A percentile compares a stretch with the other conserved stretches of the same genome.
Conservation (phyloP, 2,797 vertebrate genomes). For the Microchirus variegatus region DNA sequence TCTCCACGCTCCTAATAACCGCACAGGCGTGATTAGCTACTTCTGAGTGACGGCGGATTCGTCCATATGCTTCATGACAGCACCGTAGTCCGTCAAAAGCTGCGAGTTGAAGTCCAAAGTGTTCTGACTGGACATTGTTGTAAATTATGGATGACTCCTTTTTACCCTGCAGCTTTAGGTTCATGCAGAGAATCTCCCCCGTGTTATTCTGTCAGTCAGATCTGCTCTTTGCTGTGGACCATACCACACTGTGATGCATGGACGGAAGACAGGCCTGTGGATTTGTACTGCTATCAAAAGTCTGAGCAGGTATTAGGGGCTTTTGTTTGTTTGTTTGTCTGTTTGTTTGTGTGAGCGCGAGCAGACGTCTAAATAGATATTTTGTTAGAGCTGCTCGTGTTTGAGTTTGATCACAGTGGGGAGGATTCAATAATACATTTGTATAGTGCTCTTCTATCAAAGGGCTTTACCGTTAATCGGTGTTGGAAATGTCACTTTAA, state of each 20-base stretch:
- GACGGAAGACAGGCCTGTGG: not conserved
- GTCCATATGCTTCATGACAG: conserved; percentile 16
- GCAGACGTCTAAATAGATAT: no score
- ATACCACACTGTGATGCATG: not conserved
- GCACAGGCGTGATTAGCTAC: not conserved
- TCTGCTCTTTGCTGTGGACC: conserved; percentile 1
- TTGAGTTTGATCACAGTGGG: no score
- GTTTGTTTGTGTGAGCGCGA: not conserved
- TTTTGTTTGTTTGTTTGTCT: not conserved
- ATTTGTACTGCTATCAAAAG: no score
- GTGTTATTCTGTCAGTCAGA: conserved; percentile 60
- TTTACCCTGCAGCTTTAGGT: conserved; percentile 46
- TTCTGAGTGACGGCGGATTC: conserved; percentile 11
- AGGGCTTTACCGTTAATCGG: no score
- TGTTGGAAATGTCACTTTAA: no score
- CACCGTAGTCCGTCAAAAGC: conserved; percentile 29
- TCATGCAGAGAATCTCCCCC: conserved; percentile 33
- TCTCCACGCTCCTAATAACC: not conserved
- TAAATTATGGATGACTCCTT: conserved; percentile 69
- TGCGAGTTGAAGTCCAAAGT: conserved; percentile 28
- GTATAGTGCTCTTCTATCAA: no score
- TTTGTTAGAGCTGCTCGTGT: no score
- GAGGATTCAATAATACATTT: no score
- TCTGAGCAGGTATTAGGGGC: not conserved
- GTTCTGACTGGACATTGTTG: conserved; percentile 31